These are phyloP conservation scores for Benthosema pterotum DNA, from an alignment of 2,797 vertebrate genomes.

Conservation along the genomic window DNA sequence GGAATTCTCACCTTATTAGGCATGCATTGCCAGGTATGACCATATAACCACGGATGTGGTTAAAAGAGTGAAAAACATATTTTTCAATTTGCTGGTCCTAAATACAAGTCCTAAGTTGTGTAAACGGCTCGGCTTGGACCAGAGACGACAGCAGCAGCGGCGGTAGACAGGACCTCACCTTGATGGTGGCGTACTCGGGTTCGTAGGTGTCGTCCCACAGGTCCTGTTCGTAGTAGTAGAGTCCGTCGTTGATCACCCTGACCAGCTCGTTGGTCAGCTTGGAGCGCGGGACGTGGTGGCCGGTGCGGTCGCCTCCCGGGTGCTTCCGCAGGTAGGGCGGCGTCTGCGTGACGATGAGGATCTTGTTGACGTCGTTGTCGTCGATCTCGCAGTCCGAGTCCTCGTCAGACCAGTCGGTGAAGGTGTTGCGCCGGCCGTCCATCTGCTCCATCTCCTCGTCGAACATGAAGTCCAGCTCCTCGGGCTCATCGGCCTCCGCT, in stretches of 20 bases:
- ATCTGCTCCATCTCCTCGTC: constrained; percentile 99
- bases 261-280: constrained; percentile 93
- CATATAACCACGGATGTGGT: no score
- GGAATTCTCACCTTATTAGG: no score
- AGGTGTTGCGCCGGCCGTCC: constrained; percentile 96
- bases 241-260: constrained; percentile 97
- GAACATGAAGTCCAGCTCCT: constrained; percentile 98
- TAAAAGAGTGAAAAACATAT: no score
- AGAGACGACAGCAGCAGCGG: no score
- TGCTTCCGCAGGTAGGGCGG: constrained; percentile 96
- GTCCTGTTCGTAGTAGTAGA: constrained; percentile 98
- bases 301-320: constrained; percentile 94
- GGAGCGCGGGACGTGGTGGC: constrained; percentile 92
- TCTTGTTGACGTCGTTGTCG: constrained; percentile 97
- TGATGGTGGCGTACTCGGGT: constrained; percentile 97
- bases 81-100: no score
- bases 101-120: no score
- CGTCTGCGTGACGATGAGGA: constrained; percentile 97
- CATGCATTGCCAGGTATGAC: no score
- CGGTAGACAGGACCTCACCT: constrained; percentile 80
- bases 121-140: no score
- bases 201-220: constrained; percentile 96
- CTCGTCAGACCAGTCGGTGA: constrained; percentile 97
- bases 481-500: constrained; percentile 91
- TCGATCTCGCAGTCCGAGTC: constrained; percentile 96